phyloP scores from a whole-genome alignment of 2,888 invertebrate species.

The Balanococcus diminutus region DNA sequence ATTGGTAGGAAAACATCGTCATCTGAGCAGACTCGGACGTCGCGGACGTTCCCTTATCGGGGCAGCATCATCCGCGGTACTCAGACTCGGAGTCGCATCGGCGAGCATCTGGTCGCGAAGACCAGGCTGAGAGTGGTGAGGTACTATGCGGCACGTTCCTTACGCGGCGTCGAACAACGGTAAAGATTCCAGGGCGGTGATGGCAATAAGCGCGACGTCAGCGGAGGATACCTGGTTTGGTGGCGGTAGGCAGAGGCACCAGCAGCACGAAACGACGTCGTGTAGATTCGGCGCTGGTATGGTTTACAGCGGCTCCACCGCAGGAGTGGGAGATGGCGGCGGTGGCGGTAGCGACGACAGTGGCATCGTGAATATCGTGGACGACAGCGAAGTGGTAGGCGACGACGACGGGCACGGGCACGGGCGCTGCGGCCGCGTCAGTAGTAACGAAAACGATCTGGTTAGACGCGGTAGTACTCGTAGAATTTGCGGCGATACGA shows the following conservation, averaged over 20 bases:
- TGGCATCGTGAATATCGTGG: slow-evolving; percentile 20
- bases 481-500: background rate
- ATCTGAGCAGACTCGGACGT: too few relatives aligned
- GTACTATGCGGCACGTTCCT: slow-evolving; percentile 44
- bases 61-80: too few relatives aligned
- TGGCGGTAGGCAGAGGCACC: background rate
- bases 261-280: background rate
- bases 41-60: too few relatives aligned
- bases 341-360: slow-evolving; percentile 16
- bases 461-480: background rate
- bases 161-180: slow-evolving; percentile 3
- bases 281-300: slow-evolving; percentile 39
- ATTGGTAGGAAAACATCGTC: too few relatives aligned
- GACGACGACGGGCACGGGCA: background rate
- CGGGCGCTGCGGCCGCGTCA: background rate
- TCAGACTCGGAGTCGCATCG: too few relatives aligned
- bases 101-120: background rate
- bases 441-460: background rate
- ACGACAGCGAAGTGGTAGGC: background rate
- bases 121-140: background rate
- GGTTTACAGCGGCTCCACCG: background rate
- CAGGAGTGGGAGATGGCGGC: background rate
- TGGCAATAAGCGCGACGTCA: slow-evolving; percentile 32
- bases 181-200: background rate
- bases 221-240: slow-evolving; percentile 48